phyloP scores from a whole-genome alignment of 1,140 invertebrate genomes.

The Nasonia longicornis region DNA sequence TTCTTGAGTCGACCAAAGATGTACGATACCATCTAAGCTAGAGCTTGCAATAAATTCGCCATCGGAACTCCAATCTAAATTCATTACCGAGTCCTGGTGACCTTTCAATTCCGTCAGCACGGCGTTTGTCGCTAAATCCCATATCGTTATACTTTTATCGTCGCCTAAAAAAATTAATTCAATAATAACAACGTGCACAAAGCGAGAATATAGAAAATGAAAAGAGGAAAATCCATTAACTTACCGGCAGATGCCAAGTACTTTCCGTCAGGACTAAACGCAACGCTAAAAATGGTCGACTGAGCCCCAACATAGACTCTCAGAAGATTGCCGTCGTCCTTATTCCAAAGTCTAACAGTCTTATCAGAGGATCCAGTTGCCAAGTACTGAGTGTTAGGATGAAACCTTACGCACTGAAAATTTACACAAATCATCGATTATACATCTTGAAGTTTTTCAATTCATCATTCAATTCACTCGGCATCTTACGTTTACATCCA shows the following conservation, averaged over 20 bases:
- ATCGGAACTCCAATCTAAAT: slow-evolving; percentile 74
- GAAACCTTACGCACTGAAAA: slow-evolving; percentile 81
- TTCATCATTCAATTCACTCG: neutral
- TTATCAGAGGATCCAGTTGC: slow-evolving; percentile 84
- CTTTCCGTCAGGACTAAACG: slow-evolving; percentile 80
- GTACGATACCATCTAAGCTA: slow-evolving; percentile 72
- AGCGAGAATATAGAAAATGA: slow-evolving; percentile 9
- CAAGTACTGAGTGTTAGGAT: slow-evolving; percentile 85
- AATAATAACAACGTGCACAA: neutral
- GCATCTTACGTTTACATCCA: slow-evolving; percentile 81
- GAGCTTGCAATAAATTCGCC: slow-evolving; percentile 75
- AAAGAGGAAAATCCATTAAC: slow-evolving; percentile 27
- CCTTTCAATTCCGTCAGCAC: slow-evolving; percentile 74
- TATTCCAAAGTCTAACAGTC: slow-evolving; percentile 81
- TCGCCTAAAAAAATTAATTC: slow-evolving; percentile 68
- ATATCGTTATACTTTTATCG: slow-evolving; percentile 75
- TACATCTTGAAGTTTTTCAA: neutral
- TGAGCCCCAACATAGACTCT: slow-evolving; percentile 74
- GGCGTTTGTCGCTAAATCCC: slow-evolving; percentile 76
- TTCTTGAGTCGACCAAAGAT: slow-evolving; percentile 72
- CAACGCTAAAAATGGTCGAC: slow-evolving; percentile 73
- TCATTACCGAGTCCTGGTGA: slow-evolving; percentile 73
- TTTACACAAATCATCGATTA: slow-evolving; percentile 34
- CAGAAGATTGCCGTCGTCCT: slow-evolving; percentile 73
- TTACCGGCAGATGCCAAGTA: slow-evolving; percentile 77